Evolutionary conservation across 2,888 invertebrate species (phyloP).

Genomic region (Cyaniris semiargus): DNA sequence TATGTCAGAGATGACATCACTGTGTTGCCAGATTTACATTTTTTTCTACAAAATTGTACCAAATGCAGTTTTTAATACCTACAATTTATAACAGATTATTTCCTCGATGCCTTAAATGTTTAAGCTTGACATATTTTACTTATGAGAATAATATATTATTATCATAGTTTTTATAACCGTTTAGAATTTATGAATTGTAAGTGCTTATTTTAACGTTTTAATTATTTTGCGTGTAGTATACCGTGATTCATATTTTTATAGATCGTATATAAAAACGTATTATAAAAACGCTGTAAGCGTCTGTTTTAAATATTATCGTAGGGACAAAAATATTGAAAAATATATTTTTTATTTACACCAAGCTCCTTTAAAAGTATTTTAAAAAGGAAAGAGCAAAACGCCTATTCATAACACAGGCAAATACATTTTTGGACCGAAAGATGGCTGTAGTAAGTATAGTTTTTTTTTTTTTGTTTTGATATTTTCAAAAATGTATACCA

Average conservation of each 20-base stretch:
- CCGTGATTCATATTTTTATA: conserved; percentile 13
- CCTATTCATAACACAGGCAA: background rate
- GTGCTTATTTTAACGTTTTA: conserved; percentile 4
- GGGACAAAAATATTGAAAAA: background rate
- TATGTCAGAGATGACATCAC: conserved; percentile 1
- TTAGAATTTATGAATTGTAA: background rate
- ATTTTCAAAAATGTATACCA: background rate
- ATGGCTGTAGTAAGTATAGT: background rate
- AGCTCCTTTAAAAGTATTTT: background rate
- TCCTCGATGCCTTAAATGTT: background rate
- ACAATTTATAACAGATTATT: background rate
- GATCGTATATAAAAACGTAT: background rate
- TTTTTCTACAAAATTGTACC: conserved; percentile 2
- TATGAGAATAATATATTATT: conserved; percentile 14
- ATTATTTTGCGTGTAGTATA: conserved; percentile 22
- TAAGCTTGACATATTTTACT: conserved; percentile 3
- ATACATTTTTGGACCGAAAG: background rate
- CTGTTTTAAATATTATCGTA: conserved; percentile 1
- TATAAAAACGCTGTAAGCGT: conserved; percentile 21
- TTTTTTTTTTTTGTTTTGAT: background rate
- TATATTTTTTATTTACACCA: background rate
- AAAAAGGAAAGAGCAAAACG: background rate
- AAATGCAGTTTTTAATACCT: conserved; percentile 9
- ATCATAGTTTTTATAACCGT: conserved; percentile 15
- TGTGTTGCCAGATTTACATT: conserved; percentile 25